These are phyloP conservation scores for Epiblema foenella DNA, from an alignment of 2,888 invertebrate genomes.

Conservation along the genomic window DNA sequence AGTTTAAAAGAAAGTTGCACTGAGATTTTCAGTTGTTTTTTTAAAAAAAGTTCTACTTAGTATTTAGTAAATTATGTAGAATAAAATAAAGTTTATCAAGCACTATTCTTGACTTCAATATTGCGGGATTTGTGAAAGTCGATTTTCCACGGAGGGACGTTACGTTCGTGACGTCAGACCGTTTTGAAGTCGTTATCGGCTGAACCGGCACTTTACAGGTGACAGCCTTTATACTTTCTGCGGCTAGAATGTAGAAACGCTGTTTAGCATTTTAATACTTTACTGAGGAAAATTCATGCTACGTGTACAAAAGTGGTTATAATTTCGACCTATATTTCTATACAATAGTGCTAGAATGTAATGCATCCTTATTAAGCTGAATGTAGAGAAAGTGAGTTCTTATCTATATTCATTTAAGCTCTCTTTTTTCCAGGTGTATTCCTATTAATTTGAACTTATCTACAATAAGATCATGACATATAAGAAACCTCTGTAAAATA, in stretches of 20 bases:
- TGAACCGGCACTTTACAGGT: slow-evolving; percentile 17
- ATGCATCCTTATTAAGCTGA: too few relatives aligned
- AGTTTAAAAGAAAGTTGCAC: slow-evolving; percentile 24
- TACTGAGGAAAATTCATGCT: background rate
- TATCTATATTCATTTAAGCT: too few relatives aligned
- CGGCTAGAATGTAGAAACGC: slow-evolving; percentile 5
- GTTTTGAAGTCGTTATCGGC: slow-evolving; percentile 12
- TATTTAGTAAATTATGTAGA: slow-evolving; percentile 10
- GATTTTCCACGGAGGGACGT: slow-evolving; percentile 6
- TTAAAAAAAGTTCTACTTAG: background rate
- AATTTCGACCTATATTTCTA: background rate
- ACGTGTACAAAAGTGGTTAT: background rate
- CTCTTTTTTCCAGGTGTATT: too few relatives aligned
- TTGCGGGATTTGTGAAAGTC: slow-evolving; percentile 10
- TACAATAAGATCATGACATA: too few relatives aligned
- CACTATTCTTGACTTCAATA: slow-evolving; percentile 19
- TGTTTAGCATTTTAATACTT: slow-evolving; percentile 10
- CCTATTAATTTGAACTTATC: too few relatives aligned
- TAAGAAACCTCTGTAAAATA: too few relatives aligned
- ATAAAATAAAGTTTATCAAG: slow-evolving; percentile 17
- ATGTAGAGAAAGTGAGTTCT: too few relatives aligned
- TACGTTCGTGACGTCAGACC: slow-evolving; percentile 20
- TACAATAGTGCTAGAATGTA: background rate
- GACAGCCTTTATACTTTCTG: slow-evolving; percentile 10
- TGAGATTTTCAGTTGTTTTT: background rate